These are phyloP conservation scores for Neosalanx taihuensis DNA, from an alignment of 2,797 vertebrate genomes.

Conservation along the genomic window DNA sequence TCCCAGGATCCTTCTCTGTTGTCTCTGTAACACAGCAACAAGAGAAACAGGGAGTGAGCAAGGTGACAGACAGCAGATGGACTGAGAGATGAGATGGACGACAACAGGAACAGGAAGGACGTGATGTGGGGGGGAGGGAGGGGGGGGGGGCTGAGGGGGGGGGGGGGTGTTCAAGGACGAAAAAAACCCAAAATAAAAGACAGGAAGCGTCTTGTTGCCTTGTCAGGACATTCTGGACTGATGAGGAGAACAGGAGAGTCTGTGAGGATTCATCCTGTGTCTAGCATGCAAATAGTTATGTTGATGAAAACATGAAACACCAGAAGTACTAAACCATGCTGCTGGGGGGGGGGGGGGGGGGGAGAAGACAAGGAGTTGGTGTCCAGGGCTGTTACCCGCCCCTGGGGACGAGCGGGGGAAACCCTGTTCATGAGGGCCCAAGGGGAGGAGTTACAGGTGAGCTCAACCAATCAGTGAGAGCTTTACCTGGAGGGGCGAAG, in stretches of 20 bases:
- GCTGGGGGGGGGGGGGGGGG: no score
- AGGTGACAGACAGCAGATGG: background rate
- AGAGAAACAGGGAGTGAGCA: background rate
- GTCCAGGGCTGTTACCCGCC: conserved; percentile 19
- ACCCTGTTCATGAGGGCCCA: conserved; percentile 37
- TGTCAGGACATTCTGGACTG: background rate
- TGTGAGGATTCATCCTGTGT: background rate
- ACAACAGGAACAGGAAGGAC: background rate
- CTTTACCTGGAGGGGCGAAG: conserved; percentile 91
- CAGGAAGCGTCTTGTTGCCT: background rate
- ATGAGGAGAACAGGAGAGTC: no score
- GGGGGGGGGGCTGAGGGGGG: background rate
- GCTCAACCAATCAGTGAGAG: conserved; percentile 46
- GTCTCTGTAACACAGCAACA: conserved; percentile 55
- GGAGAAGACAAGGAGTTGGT: conserved; percentile 15
- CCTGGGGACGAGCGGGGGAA: conserved; percentile 32
- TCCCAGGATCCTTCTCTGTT: conserved; percentile 52
- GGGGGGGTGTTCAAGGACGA: background rate
- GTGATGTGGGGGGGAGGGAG: background rate
- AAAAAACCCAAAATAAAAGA: background rate
- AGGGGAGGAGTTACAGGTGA: conserved; percentile 46
- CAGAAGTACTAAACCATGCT: no score
- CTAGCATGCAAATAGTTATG: background rate
- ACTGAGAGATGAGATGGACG: background rate
- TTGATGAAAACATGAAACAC: conserved; percentile 8